Percentiles rank a stretch among this genome's conserved stretches.
phyloP scores from a whole-genome alignment of 1,140 invertebrate species.

The Halyomorpha halys region DNA sequence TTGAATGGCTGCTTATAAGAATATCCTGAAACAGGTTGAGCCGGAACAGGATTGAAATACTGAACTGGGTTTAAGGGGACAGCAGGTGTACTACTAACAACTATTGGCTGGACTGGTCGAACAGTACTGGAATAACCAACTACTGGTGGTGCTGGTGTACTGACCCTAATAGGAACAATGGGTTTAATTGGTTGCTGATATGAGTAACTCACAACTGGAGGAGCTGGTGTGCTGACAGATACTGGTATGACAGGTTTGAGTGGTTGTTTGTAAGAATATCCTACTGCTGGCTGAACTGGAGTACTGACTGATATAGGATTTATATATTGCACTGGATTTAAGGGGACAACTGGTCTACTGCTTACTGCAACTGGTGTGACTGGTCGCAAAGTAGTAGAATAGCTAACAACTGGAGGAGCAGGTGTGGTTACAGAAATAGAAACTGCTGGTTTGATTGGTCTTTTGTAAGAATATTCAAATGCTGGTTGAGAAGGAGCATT shows the following conservation, averaged over 20 bases:
- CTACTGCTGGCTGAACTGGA: not conserved
- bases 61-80: constrained; percentile 32
- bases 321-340: constrained; percentile 27
- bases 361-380: constrained; percentile 22
- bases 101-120: not conserved
- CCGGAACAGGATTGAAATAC: constrained; percentile 22
- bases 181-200: constrained; percentile 13
- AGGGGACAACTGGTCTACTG: constrained; percentile 23
- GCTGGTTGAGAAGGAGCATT: not conserved
- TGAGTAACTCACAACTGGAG: constrained; percentile 28
- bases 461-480: not conserved
- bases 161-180: not conserved
- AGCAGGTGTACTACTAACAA: constrained; percentile 25
- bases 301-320: constrained; percentile 7
- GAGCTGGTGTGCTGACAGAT: constrained; percentile 29
- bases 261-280: constrained; percentile 14
- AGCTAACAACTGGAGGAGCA: constrained; percentile 6
- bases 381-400: constrained; percentile 8
- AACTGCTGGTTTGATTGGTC: not conserved
- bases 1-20: not conserved
- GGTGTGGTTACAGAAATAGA: not conserved
- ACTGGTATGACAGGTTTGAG: not conserved
- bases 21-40: constrained; percentile 1
- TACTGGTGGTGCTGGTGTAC: not conserved
- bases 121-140: not conserved